Base-by-base conservation (phyloP, 2,113 vertebrate species). In the Dascyllus trimaculatus region DNA sequence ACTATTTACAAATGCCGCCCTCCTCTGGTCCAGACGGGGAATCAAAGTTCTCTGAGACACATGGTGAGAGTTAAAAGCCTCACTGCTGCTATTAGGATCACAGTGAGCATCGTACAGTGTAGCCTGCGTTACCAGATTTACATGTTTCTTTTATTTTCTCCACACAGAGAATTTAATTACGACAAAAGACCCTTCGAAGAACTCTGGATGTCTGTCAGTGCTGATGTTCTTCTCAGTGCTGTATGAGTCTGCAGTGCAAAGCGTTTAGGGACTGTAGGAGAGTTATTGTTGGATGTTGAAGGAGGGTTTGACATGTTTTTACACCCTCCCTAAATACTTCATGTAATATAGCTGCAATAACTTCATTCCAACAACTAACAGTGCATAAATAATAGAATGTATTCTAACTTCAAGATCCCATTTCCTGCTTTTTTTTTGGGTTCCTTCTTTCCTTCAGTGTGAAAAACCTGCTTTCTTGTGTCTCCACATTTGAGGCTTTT, bases 1-100 rank as follows among this genome's bases (percentile, higher is more conserved):
- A 85, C 68, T 89, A 88, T 90, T 70, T 89, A 91, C 87, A 92
- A 85, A 89, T 78, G 76, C 83, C 78, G 92, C 86, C 82, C 83
- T 67, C 89, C 53, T 75, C 73, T 90, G 91, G 89, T 84, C 32
- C 32, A 76, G 54, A 63, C 14, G 1, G 66, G 65, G 14, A 78
- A 69, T 56, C 0, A 25, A 21, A 57, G 59, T 62, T 64, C 51
- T 82, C 77, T 68, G 61, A 85, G 65, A 80, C 60, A 61, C 3
- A 35, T 8, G 48, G 57, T 19, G 38, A 59, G 60, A 24, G 14
- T 53, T 63, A 19, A 18, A 21, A 57, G 58, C 62, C 62, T 75
- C 78, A 51, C 63, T 83, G 74, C 45, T 53, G 22, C 45, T 72
- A 51, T 10, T n/a, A 9, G 35, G n/a, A 0, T 80, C 80, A 84